Evolutionary conservation across 2,113 vertebrate species (phyloP).

Genomic region (Charadrius vociferus): DNA sequence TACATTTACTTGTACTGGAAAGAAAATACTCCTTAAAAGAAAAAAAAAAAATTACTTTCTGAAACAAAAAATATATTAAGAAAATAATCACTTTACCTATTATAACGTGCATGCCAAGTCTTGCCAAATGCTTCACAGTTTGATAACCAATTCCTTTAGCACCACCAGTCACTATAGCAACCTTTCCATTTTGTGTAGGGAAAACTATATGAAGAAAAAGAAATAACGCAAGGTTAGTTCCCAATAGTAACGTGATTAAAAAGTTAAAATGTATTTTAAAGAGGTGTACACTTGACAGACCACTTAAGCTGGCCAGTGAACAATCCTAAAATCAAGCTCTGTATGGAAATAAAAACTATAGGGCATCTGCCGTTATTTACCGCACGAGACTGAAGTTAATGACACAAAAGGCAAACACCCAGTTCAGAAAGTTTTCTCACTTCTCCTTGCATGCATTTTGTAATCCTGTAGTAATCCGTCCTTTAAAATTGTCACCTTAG

Average conservation of each 20-base stretch:
- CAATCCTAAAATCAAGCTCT: not conserved
- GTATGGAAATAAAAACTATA: not conserved
- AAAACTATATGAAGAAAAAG: constrained; percentile 76
- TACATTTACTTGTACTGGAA: not conserved
- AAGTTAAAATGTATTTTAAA: not conserved
- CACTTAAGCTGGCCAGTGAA: not conserved
- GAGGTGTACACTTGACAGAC: not conserved
- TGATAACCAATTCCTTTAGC: constrained; percentile 88
- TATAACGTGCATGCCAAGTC: constrained; percentile 90
- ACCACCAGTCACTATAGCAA: constrained; percentile 93
- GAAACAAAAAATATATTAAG: not conserved
- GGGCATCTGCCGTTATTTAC: not conserved
- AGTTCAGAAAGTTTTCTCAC: not conserved
- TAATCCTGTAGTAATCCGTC: not conserved
- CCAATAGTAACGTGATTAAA: not conserved
- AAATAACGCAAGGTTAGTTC: not conserved
- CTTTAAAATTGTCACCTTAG: not conserved
- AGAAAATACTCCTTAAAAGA: not conserved
- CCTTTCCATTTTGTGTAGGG: constrained; percentile 83
- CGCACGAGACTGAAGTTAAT: not conserved
- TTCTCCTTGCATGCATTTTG: not conserved
- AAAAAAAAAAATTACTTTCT: not conserved
- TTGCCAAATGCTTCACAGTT: constrained; percentile 83
- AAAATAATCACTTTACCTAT: constrained; percentile 80
- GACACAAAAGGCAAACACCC: not conserved